Conservation (phyloP, 2,888 invertebrate genomes). For the Nomada ferruginata region DNA sequence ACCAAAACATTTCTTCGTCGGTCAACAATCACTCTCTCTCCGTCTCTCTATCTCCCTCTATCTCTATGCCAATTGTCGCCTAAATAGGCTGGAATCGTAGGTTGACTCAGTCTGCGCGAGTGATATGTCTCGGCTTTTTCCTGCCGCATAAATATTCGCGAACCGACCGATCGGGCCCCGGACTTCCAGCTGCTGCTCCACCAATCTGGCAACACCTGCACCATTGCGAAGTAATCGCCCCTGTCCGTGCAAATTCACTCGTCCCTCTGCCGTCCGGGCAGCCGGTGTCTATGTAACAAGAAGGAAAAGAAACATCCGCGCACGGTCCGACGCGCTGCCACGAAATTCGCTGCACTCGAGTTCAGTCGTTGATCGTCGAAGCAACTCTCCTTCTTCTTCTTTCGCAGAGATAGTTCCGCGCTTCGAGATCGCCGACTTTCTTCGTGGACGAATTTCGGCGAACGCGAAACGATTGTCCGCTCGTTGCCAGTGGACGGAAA, state of each 20-base stretch:
- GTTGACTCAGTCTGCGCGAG: too few relatives aligned
- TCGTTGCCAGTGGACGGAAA: not conserved
- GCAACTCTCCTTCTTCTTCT: not conserved
- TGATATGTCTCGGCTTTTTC: too few relatives aligned
- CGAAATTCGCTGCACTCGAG: not conserved
- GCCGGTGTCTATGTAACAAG: not conserved
- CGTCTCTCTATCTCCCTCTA: too few relatives aligned
- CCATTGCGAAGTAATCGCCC: constrained; percentile 1
- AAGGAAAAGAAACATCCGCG: not conserved
- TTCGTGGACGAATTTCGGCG: not conserved
- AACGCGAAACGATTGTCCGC: not conserved
- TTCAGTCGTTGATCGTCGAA: not conserved
- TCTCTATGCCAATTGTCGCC: too few relatives aligned
- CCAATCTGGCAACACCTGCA: constrained; percentile 57
- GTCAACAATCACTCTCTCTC: too few relatives aligned
- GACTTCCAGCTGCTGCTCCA: constrained; percentile 55
- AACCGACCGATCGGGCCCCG: constrained; percentile 9
- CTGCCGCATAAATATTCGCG: not conserved
- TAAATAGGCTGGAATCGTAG: too few relatives aligned
- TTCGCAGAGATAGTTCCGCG: not conserved
- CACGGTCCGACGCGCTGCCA: constrained; percentile 26
- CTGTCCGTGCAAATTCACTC: not conserved
- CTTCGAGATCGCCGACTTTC: not conserved
- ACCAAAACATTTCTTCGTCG: constrained; percentile 4
- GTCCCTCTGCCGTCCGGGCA: not conserved